These are phyloP conservation scores for Athene noctua DNA, from an alignment of 2,113 vertebrate species.

Conservation along the genomic window DNA sequence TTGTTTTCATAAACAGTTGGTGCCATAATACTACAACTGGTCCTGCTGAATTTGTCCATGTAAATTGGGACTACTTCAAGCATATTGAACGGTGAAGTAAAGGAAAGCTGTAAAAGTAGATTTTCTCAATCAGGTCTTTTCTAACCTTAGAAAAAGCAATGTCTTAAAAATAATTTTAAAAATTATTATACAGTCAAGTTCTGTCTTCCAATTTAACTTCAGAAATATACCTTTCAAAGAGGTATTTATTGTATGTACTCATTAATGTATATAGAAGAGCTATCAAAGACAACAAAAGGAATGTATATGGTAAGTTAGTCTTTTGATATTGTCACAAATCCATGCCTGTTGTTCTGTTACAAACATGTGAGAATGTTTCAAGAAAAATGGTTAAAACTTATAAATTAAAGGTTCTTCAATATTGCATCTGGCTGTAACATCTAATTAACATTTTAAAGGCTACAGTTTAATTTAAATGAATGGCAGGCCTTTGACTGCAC, in stretches of 20 bases:
- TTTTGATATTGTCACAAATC: constrained; percentile 62
- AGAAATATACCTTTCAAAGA: constrained; percentile 42
- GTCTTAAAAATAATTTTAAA: neutral
- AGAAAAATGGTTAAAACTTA: constrained; percentile 65
- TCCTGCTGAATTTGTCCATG: constrained; percentile 23
- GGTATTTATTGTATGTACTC: constrained; percentile 19
- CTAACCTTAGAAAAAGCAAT: neutral
- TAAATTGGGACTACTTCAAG: neutral
- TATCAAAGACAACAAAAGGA: constrained; percentile 48
- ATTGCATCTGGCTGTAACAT: constrained; percentile 64
- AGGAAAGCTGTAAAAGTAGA: neutral
- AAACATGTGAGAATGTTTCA: constrained; percentile 58
- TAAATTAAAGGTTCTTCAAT: constrained; percentile 71
- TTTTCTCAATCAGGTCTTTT: neutral
- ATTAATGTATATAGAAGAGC: constrained; percentile 16
- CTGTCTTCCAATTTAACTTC: constrained; percentile 40
- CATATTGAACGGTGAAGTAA: neutral
- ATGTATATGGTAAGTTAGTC: constrained; percentile 43
- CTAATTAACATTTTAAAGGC: constrained; percentile 76
- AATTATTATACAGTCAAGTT: neutral
- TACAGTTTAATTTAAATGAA: constrained; percentile 71
- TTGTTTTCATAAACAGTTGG: constrained; percentile 51
- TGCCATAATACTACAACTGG: constrained; percentile 28
- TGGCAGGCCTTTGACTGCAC: constrained; percentile 68
- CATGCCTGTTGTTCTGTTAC: constrained; percentile 45